Evolutionary conservation across 2,888 invertebrate species (phyloP).

Genomic region (Desoria tigrina): DNA sequence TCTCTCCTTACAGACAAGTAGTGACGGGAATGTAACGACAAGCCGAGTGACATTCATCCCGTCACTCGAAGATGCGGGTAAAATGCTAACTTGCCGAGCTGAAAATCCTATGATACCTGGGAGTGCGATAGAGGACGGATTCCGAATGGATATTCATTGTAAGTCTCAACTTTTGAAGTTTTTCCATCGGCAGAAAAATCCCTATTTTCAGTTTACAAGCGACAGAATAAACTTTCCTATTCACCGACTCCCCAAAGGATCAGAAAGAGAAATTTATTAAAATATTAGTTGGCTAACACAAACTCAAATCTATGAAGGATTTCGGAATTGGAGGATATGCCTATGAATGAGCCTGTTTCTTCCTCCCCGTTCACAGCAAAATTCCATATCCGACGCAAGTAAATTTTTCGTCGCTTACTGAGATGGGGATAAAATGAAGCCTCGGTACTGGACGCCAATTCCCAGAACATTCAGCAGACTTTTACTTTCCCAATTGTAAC

Average conservation of each 20-base stretch:
- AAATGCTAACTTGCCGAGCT: slow-evolving; percentile 73
- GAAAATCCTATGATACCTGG: slow-evolving; percentile 74
- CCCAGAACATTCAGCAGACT: slow-evolving; percentile 15
- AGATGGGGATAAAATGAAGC: slow-evolving; percentile 16
- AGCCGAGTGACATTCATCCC: slow-evolving; percentile 76
- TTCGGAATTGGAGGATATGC: not conserved
- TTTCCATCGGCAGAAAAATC: not conserved
- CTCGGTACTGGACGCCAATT: slow-evolving; percentile 5
- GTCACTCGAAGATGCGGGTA: slow-evolving; percentile 77
- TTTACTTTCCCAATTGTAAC: slow-evolving; percentile 9
- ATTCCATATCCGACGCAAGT: slow-evolving; percentile 15
- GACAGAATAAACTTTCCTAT: slow-evolving; percentile 10
- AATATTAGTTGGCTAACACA: slow-evolving; percentile 15
- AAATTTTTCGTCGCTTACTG: slow-evolving; percentile 9
- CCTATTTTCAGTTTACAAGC: not conserved
- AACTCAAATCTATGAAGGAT: not conserved
- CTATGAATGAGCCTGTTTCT: not conserved
- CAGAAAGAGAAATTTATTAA: slow-evolving; percentile 18
- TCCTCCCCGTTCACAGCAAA: not conserved
- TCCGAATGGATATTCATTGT: slow-evolving; percentile 83
- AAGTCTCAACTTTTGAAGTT: slow-evolving; percentile 60
- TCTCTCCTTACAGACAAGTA: slow-evolving; percentile 52
- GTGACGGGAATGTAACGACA: slow-evolving; percentile 74
- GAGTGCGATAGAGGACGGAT: slow-evolving; percentile 70
- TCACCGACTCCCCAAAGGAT: slow-evolving; percentile 13